Percentiles rank a stretch among this genome's conserved stretches.
These are phyloP conservation scores for Calyptomena viridis DNA, from an alignment of 2,113 vertebrate genomes.

Conservation along the genomic window DNA sequence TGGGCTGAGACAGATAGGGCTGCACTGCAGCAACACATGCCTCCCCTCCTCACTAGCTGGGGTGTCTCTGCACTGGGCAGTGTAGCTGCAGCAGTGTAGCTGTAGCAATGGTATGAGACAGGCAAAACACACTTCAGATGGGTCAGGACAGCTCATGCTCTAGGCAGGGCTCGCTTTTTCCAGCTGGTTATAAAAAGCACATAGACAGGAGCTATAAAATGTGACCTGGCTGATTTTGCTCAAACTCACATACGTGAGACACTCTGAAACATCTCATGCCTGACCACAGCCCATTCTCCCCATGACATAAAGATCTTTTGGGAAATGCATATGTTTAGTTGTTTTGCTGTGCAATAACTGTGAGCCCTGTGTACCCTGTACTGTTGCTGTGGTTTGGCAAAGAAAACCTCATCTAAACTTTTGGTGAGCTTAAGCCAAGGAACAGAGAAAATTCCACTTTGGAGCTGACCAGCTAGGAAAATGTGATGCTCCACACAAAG, in stretches of 20 bases:
- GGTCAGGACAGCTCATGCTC: neutral
- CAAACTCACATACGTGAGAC: neutral
- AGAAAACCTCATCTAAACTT: slow-evolving; percentile 17
- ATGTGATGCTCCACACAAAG: slow-evolving; percentile 43
- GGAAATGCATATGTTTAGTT: slow-evolving; percentile 27
- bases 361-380: slow-evolving; percentile 33
- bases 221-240: neutral
- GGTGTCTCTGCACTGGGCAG: neutral
- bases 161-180: neutral
- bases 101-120: neutral
- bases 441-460: slow-evolving; percentile 60
- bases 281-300: neutral
- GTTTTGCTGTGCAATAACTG: slow-evolving; percentile 41
- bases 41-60: neutral
- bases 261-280: neutral
- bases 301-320: neutral
- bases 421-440: slow-evolving; percentile 27
- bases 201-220: slow-evolving; percentile 13
- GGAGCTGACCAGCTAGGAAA: slow-evolving; percentile 54
- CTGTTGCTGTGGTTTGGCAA: slow-evolving; percentile 40
- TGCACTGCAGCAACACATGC: neutral
- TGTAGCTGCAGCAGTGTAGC: rapidly evolving
- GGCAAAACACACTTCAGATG: neutral
- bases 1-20: neutral
- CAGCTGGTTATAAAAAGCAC: neutral